Conservation (phyloP, 2,888 invertebrate species). For the Volucella bombylans region DNA sequence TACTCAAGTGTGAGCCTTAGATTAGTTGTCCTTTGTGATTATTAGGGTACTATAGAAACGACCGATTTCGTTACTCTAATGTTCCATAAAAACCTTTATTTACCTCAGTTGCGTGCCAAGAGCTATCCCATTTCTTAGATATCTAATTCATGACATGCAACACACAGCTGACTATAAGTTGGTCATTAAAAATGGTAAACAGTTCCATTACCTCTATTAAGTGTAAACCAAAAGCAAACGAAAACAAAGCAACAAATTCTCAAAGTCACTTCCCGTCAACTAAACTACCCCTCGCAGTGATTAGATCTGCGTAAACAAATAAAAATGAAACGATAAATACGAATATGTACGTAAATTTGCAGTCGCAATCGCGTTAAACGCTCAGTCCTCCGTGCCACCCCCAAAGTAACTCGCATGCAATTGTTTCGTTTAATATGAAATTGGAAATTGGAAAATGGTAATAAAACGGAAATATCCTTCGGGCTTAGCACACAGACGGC, state of each 20-base stretch:
- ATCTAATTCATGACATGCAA: too few species aligned
- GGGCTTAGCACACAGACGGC: conserved; percentile 43
- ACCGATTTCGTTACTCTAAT: too few species aligned
- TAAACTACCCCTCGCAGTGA: not conserved
- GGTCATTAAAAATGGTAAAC: too few species aligned
- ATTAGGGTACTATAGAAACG: too few species aligned
- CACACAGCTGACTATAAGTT: too few species aligned
- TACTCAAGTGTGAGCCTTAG: too few species aligned
- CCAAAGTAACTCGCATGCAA: conserved; percentile 37
- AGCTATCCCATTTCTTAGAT: too few species aligned
- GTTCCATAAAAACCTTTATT: too few species aligned
- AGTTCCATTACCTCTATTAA: too few species aligned
- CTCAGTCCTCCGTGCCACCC: not conserved
- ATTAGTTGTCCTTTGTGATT: too few species aligned
- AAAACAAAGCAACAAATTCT: conserved; percentile 2
- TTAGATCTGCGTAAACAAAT: conserved; percentile 32
- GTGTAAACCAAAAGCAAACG: not conserved
- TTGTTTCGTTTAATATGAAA: conserved; percentile 65
- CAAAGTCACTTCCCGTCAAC: not conserved
- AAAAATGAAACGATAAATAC: conserved; percentile 47
- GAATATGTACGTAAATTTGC: conserved; percentile 35
- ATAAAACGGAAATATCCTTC: conserved; percentile 72
- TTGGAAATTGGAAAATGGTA: conserved; percentile 70
- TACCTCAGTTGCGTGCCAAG: too few species aligned
- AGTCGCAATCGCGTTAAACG: conserved; percentile 20